These are phyloP conservation scores for Moxostoma hubbsi DNA, from an alignment of 2,797 vertebrate genomes.

Conservation along the genomic window DNA sequence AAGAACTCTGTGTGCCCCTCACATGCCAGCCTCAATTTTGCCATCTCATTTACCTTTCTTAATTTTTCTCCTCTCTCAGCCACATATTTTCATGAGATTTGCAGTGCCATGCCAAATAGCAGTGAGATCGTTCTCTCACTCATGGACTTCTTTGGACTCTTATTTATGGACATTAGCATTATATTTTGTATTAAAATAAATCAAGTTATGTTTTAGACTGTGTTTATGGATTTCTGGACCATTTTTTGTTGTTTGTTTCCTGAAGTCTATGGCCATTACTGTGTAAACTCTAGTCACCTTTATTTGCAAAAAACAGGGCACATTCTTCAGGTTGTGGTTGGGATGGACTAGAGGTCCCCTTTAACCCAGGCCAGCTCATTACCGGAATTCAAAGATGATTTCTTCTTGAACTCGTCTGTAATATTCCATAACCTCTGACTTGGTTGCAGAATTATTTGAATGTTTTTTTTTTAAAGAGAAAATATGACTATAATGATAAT, in stretches of 20 bases:
- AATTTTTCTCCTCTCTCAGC: constrained; percentile 9
- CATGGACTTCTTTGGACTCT: constrained; percentile 57
- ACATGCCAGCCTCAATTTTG: constrained; percentile 15
- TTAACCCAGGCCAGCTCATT: constrained; percentile 36
- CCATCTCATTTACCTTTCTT: not conserved
- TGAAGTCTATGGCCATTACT: constrained; percentile 32
- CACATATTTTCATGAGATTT: constrained; percentile 4
- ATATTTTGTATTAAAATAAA: constrained; percentile 58
- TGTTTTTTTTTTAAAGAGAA: constrained; percentile 52
- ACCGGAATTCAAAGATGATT: constrained; percentile 34
- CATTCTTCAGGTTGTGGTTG: constrained; percentile 16
- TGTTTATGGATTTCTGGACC: constrained; percentile 49
- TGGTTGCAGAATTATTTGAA: constrained; percentile 35
- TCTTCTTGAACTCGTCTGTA: constrained; percentile 29
- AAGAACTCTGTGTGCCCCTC: constrained; percentile 24
- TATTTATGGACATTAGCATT: constrained; percentile 65
- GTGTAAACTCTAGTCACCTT: constrained; percentile 26
- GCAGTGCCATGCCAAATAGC: constrained; percentile 33
- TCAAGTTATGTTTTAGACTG: constrained; percentile 46
- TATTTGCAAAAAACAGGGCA: constrained; percentile 18
- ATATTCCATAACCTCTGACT: constrained; percentile 48
- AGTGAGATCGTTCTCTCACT: constrained; percentile 34
- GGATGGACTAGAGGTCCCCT: constrained; percentile 21
- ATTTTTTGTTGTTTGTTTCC: constrained; percentile 7
- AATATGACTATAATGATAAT: constrained; percentile 43